A percentile compares a stretch with the other conserved stretches of the same genome.
phyloP scores from a whole-genome alignment of 2,113 vertebrate genomes.

The Oncorhynchus clarkii region DNA sequence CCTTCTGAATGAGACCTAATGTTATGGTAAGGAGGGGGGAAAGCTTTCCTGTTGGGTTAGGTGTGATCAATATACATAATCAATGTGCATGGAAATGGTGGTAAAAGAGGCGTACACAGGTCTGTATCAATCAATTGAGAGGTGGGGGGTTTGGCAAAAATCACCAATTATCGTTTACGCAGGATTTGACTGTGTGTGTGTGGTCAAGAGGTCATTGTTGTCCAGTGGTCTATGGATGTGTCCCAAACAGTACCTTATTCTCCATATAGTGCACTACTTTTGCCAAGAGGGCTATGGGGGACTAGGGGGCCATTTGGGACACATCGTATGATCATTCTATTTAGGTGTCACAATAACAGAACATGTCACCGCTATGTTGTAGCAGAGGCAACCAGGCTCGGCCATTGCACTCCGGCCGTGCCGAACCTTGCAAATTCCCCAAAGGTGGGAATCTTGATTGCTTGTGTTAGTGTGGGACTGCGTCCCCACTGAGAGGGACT shows the following conservation, averaged over 20 bases:
- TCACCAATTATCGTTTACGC: constrained; percentile 56
- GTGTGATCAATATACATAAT: constrained; percentile 75
- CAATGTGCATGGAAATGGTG: constrained; percentile 76
- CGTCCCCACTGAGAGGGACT: too few relatives aligned
- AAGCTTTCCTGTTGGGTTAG: constrained; percentile 56
- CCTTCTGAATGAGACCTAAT: constrained; percentile 49
- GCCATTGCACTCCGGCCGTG: too few relatives aligned
- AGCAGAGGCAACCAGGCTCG: too few relatives aligned
- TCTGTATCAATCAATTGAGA: constrained; percentile 65
- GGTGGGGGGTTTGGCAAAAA: constrained; percentile 63
- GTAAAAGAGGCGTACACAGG: constrained; percentile 67
- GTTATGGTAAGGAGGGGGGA: constrained; percentile 25
- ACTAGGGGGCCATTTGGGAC: neutral
- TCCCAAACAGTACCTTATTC: too few relatives aligned
- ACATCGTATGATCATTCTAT: neutral
- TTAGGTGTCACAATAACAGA: neutral
- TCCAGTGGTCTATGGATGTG: neutral
- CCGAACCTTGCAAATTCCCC: too few relatives aligned
- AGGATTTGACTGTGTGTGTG: constrained; percentile 59
- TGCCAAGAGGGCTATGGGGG: too few relatives aligned
- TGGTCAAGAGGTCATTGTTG: constrained; percentile 48
- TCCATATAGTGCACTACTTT: too few relatives aligned
- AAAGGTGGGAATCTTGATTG: too few relatives aligned
- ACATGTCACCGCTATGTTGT: too few relatives aligned
- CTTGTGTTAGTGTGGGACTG: too few relatives aligned